Percentiles rank a stretch among this genome's conserved stretches.
phyloP scores from a whole-genome alignment of 2,113 vertebrate species.

The Lagopus muta region DNA sequence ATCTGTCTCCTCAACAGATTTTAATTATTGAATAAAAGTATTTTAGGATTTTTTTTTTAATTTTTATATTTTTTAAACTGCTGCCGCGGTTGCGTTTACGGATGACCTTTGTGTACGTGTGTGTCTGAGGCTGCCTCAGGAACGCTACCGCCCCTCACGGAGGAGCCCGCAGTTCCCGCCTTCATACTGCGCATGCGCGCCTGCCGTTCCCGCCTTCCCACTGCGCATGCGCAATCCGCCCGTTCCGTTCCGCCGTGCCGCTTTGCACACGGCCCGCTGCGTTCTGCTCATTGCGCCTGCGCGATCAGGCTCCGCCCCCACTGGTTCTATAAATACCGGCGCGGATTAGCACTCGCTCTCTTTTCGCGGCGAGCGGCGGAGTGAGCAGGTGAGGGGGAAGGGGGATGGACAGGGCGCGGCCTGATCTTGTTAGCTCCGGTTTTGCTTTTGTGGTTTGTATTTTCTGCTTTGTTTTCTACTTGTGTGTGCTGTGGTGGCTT shows the following conservation, averaged over 20 bases:
- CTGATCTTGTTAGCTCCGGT: accelerated
- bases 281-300: too few relatives aligned
- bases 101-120: too few relatives aligned
- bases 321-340: accelerated
- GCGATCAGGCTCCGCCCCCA: accelerated
- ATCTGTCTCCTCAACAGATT: conserved; percentile 87
- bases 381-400: accelerated
- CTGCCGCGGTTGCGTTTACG: background rate
- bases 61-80: conserved; percentile 55
- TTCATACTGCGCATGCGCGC: accelerated
- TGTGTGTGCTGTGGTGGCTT: too few relatives aligned
- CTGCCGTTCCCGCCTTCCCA: background rate
- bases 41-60: conserved; percentile 82
- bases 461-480: background rate
- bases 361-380: accelerated
- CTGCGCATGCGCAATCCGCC: background rate
- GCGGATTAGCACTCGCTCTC: accelerated
- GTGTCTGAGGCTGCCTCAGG: too few relatives aligned
- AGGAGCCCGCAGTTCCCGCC: background rate
- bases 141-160: background rate
- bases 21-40: conserved; percentile 91
- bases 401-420: accelerated
- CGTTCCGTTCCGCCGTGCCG: accelerated
- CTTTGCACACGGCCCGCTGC: accelerated
- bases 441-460: too few relatives aligned